Base-by-base conservation (phyloP, 2,888 invertebrate species). In the Meliscaeva auricollis region DNA sequence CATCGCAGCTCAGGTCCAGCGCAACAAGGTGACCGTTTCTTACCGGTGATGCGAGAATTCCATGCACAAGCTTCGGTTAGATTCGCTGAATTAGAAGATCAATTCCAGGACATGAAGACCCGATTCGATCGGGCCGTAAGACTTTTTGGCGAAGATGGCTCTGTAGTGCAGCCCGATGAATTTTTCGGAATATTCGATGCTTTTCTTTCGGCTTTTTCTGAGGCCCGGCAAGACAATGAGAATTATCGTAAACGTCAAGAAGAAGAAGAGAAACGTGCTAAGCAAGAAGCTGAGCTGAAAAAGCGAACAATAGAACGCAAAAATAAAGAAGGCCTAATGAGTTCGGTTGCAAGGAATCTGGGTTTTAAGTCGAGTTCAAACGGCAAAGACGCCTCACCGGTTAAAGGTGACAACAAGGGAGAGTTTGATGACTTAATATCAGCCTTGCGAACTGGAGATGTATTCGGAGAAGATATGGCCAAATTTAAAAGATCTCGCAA, bases 391-490 rank as follows among this genome's bases (percentile, higher is more conserved):
- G 88, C 89, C 17, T 88, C 95, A 62, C 94, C 94, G 80, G 95
- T 95, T 88, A 88, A 89, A 32, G 88, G 88, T 50, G 89, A 90
- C 72, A 91, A 91, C 70, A 95, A 97, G 90, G 98, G 98, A 8
- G 98, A 98, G 92, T 98, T 98, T 92, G 98, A 98, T 90, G 98
- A 98, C 92, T 94, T 98, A 88, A 98, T 98, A 90, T 98, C 98
- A 0, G 98, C 98, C 0, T 92, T 98, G 68, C 93, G 98, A 80
- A 98, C 98, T 0, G 98, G 98, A 0, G 98, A 98, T 90, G 98
- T 98, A 0, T 98, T 98, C 90, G 98, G 98, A 0, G 98, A 98
- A 90, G 98, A 98, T 90, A 97, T 98, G 89, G 98, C 98, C 72
- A 98, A 98, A 92, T 97, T 98, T 90, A 96, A 96, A 89, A 93